phyloP scores from a whole-genome alignment of 1,140 invertebrate genomes.

The Caenorhabditis tropicalis region DNA sequence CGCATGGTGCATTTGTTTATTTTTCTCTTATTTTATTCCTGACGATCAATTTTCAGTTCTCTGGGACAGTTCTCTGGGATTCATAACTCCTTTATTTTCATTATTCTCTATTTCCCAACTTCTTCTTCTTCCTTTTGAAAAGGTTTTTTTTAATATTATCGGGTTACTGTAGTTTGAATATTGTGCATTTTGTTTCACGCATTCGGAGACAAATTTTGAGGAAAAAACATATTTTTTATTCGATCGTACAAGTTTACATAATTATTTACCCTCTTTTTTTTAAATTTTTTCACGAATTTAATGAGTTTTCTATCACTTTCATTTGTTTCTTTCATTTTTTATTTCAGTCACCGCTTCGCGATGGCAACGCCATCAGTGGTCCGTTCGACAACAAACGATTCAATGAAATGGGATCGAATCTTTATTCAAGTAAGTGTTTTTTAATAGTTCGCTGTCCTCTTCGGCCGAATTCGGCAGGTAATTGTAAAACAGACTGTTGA shows the following conservation, averaged over 20 bases:
- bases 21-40: no score
- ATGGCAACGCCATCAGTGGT: neutral
- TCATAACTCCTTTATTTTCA: neutral
- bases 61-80: no score
- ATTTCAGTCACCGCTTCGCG: neutral
- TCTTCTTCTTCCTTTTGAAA: no score
- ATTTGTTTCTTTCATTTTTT: neutral
- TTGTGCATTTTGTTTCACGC: neutral
- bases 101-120: no score
- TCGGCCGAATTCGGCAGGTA: neutral
- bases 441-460: neutral
- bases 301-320: no score
- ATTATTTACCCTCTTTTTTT: no score
- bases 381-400: neutral
- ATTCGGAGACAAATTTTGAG: neutral
- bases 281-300: no score
- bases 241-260: no score
- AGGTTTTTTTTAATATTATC: no score
- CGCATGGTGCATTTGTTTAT: no score
- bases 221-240: neutral
- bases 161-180: neutral
- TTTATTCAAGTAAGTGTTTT: neutral
- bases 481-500: slow-evolving; percentile 35
- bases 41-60: no score
- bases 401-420: slow-evolving; percentile 33